Conservation (phyloP, 2,888 invertebrate species). For the Masnerella sp. region DNA sequence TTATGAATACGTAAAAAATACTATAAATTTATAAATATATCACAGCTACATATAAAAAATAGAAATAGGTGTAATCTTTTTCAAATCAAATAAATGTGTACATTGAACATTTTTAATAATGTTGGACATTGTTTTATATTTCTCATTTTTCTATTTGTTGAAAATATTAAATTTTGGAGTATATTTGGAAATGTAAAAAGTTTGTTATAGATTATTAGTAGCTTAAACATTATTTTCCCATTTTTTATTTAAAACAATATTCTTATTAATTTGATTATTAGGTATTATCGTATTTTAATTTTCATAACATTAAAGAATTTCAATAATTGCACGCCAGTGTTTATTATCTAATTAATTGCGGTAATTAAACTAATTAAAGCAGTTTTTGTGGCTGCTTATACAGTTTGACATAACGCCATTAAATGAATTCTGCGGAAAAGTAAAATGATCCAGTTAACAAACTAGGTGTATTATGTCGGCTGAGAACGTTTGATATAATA, state of each 20-base stretch:
- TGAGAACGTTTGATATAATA: constrained; percentile 25
- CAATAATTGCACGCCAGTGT: not conserved
- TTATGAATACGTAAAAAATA: not conserved
- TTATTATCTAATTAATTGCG: constrained; percentile 18
- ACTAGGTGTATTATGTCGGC: constrained; percentile 10
- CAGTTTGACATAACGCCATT: constrained; percentile 21
- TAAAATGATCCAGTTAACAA: constrained; percentile 46
- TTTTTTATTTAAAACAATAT: too few species aligned
- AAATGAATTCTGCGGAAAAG: constrained; percentile 20
- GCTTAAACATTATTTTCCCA: too few species aligned
- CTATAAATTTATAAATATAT: not conserved
- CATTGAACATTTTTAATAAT: too few species aligned
- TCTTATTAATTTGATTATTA: too few species aligned
- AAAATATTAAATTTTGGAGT: too few species aligned
- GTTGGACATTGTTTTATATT: too few species aligned
- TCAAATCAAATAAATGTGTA: too few species aligned
- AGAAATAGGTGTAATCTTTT: too few species aligned
- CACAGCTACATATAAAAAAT: not conserved
- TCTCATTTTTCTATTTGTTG: too few species aligned
- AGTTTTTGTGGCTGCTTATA: constrained; percentile 14
- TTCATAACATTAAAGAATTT: constrained; percentile 1
- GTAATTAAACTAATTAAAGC: constrained; percentile 19
- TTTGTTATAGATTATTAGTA: too few species aligned
- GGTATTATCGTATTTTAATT: too few species aligned
- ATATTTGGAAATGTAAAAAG: too few species aligned